Evolutionary conservation across 2,113 vertebrate genomes (phyloP).

Genomic region (Leucopternis melanops): DNA sequence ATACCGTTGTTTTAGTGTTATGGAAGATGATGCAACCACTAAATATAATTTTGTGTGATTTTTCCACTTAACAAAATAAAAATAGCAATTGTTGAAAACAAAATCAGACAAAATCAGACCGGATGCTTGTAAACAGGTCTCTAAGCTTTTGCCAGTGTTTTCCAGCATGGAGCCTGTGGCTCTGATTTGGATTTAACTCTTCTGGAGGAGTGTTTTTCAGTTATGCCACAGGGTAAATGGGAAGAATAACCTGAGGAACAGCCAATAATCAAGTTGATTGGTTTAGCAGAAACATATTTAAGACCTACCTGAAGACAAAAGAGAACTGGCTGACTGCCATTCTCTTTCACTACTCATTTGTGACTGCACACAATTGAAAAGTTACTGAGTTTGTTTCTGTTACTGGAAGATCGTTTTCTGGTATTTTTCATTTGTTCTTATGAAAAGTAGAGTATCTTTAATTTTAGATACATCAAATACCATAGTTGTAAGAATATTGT

Average conservation of each 20-base stretch:
- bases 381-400: neutral
- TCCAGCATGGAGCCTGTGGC: neutral
- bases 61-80: neutral
- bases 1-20: neutral
- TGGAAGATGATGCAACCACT: neutral
- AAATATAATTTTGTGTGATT: neutral
- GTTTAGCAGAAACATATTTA: neutral
- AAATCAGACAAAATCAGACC: neutral
- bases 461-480: constrained; percentile 16
- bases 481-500: constrained; percentile 39
- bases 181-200: neutral
- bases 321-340: neutral
- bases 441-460: neutral
- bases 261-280: neutral
- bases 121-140: neutral
- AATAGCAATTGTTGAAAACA: neutral
- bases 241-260: neutral
- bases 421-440: neutral
- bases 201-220: neutral
- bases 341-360: neutral
- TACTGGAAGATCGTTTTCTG: neutral
- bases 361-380: neutral
- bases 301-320: neutral
- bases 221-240: neutral
- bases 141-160: neutral